Percentiles rank a stretch among this genome's conserved stretches.
These are phyloP conservation scores for Rhinogobius similis DNA, from an alignment of 2,113 vertebrate species.

Conservation along the genomic window DNA sequence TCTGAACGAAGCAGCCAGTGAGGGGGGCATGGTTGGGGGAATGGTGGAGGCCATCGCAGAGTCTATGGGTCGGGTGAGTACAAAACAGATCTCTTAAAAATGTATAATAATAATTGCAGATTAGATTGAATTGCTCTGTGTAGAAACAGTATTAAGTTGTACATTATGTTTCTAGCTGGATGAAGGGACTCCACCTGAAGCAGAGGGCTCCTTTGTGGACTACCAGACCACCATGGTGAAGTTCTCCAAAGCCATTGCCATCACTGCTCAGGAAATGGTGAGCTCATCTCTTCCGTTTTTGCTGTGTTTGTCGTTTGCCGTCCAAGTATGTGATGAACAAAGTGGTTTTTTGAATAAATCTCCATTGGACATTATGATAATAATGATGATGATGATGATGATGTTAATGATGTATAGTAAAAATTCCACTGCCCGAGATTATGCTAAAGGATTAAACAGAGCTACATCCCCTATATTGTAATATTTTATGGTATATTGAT, in stretches of 20 bases:
- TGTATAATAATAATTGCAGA: too few relatives aligned
- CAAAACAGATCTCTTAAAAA: not conserved
- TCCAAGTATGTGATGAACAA: too few relatives aligned
- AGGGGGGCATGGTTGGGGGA: constrained; percentile 95
- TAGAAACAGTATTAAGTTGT: not conserved
- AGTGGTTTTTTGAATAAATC: too few relatives aligned
- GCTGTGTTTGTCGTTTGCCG: too few relatives aligned
- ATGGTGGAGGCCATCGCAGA: constrained; percentile 97
- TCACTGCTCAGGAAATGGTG: constrained; percentile 99
- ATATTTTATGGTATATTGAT: too few relatives aligned
- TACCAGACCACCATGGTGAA: constrained; percentile 99
- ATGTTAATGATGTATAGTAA: too few relatives aligned
- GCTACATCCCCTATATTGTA: too few relatives aligned
- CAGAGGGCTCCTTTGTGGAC: constrained; percentile 94
- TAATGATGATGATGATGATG: too few relatives aligned
- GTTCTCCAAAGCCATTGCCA: constrained; percentile 95
- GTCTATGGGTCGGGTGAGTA: constrained; percentile 90
- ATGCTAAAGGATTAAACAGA: too few relatives aligned
- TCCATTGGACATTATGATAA: too few relatives aligned
- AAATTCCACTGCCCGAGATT: too few relatives aligned
- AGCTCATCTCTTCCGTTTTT: constrained; percentile 51
- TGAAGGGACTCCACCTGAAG: constrained; percentile 92
- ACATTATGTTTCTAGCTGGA: constrained; percentile 80
- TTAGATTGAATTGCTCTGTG: not conserved
- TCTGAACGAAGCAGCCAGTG: constrained; percentile 94